Evolutionary conservation across 1,140 invertebrate genomes (phyloP).

Genomic region (Ptiloglossa arizonensis): DNA sequence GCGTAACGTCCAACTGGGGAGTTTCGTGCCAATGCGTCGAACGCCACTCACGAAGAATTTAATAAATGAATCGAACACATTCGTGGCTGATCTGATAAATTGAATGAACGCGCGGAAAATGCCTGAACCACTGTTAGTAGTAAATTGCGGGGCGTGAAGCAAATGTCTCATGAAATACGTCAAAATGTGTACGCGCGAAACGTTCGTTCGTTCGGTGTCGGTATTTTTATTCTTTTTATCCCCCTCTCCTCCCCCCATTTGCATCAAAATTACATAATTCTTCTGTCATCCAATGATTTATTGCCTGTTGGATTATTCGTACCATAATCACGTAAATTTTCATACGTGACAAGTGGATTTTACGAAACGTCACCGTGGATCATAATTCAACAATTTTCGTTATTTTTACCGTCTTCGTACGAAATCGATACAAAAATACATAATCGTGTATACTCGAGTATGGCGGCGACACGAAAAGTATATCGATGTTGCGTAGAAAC

Average conservation of each 20-base stretch:
- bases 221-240: too few species aligned
- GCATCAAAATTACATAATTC: constrained; percentile 4
- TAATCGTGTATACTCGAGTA: too few species aligned
- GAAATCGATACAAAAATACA: too few species aligned
- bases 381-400: too few species aligned
- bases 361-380: background rate
- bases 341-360: background rate
- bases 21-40: constrained; percentile 1
- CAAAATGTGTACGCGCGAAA: background rate
- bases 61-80: constrained; percentile 42
- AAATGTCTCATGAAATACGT: constrained; percentile 20
- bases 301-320: background rate
- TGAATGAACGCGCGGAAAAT: constrained; percentile 23
- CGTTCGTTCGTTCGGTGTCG: background rate
- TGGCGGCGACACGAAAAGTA: background rate
- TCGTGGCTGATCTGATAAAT: constrained; percentile 36
- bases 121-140: background rate
- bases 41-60: constrained; percentile 36
- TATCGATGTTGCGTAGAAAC: too few species aligned
- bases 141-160: background rate
- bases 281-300: constrained; percentile 4
- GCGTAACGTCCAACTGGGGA: background rate
- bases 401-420: too few species aligned
- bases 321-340: background rate
- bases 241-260: background rate